phyloP scores from a whole-genome alignment of 2,797 vertebrate genomes.

The Megalops cyprinoides region DNA sequence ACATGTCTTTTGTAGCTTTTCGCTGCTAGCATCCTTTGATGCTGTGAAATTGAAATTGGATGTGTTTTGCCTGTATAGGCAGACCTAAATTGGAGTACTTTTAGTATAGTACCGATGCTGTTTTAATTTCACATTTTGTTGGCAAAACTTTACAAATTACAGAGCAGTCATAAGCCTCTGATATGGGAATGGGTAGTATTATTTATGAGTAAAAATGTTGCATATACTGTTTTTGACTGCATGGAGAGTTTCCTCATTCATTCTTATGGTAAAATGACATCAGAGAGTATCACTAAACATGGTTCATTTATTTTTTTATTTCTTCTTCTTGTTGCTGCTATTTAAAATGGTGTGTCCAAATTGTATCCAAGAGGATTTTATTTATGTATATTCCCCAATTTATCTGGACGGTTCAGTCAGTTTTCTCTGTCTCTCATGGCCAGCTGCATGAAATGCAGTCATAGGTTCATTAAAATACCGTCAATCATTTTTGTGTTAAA shows the following conservation, averaged over 20 bases:
- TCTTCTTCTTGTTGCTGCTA: not conserved
- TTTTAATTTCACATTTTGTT: not conserved
- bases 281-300: not conserved
- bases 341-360: not conserved
- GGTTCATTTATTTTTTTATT: too few relatives aligned
- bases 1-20: not conserved
- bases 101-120: not conserved
- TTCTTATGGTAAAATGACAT: not conserved
- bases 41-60: not conserved
- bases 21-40: not conserved
- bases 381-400: too few relatives aligned
- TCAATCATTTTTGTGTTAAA: not conserved
- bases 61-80: not conserved
- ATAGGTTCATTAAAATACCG: not conserved
- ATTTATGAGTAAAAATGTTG: slow-evolving; percentile 4
- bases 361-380: not conserved
- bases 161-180: not conserved
- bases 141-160: not conserved
- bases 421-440: too few relatives aligned
- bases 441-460: too few relatives aligned
- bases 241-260: not conserved
- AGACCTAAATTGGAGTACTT: not conserved
- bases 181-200: not conserved
- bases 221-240: not conserved
- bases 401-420: too few relatives aligned